Conservation (phyloP, 2,797 vertebrate species). For the Tapirus indicus region DNA sequence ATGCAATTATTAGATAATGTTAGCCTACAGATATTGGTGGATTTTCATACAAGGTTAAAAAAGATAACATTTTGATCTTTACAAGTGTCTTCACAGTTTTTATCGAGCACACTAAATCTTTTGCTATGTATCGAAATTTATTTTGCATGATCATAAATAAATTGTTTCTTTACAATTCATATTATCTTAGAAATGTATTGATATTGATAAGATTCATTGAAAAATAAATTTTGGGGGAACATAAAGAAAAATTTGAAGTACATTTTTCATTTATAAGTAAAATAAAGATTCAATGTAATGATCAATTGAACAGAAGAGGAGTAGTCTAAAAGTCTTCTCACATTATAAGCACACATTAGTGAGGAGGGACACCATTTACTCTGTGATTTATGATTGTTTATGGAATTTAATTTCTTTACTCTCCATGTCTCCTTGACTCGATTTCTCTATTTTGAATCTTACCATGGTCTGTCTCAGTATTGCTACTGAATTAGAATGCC, state of each 20-base stretch:
- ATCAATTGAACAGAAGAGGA: background rate
- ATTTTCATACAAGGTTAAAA: background rate
- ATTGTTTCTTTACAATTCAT: background rate
- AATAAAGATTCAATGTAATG: background rate
- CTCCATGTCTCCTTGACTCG: background rate
- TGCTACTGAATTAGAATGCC: background rate
- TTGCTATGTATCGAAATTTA: background rate
- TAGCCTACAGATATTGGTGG: constrained; percentile 53
- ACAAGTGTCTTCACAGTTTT: background rate
- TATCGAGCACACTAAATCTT: background rate
- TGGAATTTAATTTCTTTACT: background rate
- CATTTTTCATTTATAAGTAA: background rate
- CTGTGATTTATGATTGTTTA: background rate
- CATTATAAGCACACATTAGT: background rate
- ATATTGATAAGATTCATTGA: background rate
- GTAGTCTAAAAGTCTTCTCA: background rate
- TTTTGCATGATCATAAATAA: background rate
- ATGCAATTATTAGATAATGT: constrained; percentile 46
- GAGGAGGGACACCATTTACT: background rate
- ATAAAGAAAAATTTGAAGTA: background rate
- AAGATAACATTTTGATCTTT: background rate
- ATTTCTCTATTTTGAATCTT: background rate
- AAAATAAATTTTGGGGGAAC: background rate
- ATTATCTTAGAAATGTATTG: background rate
- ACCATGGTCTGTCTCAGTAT: background rate